phyloP scores from a whole-genome alignment of 2,797 vertebrate genomes.

The Oreochromis mossambicus region DNA sequence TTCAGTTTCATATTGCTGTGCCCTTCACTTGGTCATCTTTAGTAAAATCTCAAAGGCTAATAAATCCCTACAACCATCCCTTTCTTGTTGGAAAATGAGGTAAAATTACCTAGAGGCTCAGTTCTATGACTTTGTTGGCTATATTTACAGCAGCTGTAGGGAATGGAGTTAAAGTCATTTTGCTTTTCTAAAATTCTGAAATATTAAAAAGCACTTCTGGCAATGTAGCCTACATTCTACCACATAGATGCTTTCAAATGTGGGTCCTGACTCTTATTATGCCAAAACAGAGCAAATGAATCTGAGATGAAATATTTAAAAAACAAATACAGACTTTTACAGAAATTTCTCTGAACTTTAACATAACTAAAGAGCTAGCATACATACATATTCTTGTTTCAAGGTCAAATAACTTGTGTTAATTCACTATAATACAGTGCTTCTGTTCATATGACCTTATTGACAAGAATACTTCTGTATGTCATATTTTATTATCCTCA shows the following conservation, averaged over 20 bases:
- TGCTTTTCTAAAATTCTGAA: not conserved
- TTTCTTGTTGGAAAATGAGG: not conserved
- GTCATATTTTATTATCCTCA: not conserved
- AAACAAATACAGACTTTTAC: not conserved
- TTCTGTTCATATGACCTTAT: not conserved
- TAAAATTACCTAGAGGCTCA: not conserved
- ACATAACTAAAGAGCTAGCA: not conserved
- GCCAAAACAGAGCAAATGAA: not conserved
- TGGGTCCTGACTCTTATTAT: not conserved
- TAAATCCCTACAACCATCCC: not conserved
- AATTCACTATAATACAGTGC: not conserved
- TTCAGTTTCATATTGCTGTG: not conserved
- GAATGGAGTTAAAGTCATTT: not conserved
- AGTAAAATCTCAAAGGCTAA: not conserved
- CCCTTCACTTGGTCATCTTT: not conserved
- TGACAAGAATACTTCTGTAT: not conserved
- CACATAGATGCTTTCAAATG: not conserved
- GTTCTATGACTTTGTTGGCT: not conserved
- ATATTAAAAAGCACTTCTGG: not conserved
- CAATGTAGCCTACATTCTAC: not conserved
- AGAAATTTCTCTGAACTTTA: not conserved
- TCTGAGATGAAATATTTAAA: not conserved
- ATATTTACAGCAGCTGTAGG: not conserved
- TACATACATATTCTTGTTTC: not conserved
- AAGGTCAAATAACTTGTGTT: not conserved